A percentile compares a stretch with the other conserved stretches of the same genome.
Evolutionary conservation across 2,888 invertebrate species (phyloP).

Genomic region (Octodonta nipae): DNA sequence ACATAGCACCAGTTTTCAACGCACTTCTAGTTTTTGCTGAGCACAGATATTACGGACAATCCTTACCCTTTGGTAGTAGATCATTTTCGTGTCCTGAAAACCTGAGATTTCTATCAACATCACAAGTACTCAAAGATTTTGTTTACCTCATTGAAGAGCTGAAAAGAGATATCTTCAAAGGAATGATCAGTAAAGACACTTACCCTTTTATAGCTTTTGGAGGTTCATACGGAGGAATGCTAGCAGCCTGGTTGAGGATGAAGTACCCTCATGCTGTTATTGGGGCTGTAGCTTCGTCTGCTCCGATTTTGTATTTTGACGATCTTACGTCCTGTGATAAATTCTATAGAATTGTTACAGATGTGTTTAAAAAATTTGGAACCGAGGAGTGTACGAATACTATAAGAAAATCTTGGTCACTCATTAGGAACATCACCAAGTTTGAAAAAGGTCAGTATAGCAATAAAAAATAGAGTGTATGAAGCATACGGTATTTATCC

Average conservation of each 20-base stretch:
- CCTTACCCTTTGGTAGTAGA: conserved; percentile 73
- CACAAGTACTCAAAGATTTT: conserved; percentile 90
- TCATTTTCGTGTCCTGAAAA: conserved; percentile 51
- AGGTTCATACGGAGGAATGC: conserved; percentile 95
- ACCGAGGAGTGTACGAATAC: conserved; percentile 51
- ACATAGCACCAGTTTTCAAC: conserved; percentile 63
- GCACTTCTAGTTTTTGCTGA: conserved; percentile 85
- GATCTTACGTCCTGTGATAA: conserved; percentile 65
- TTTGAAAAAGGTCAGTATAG: conserved; percentile 11
- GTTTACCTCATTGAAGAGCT: conserved; percentile 61
- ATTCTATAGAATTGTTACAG: conserved; percentile 64
- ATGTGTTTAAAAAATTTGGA: conserved; percentile 45
- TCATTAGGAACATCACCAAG: conserved; percentile 46
- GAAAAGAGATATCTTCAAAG: conserved; percentile 23
- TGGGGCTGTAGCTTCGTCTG: conserved; percentile 86
- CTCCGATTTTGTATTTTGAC: conserved; percentile 77
- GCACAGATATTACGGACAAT: conserved; percentile 87
- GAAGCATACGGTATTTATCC: neutral
- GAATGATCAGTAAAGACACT: conserved; percentile 27
- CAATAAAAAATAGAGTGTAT: neutral
- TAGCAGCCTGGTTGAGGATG: conserved; percentile 88
- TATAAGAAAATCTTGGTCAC: conserved; percentile 65
- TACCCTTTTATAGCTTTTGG: conserved; percentile 74
- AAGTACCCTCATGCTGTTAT: conserved; percentile 83
- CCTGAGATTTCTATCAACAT: conserved; percentile 69